These are phyloP conservation scores for Eudasyphora cyanicolor DNA, from an alignment of 2,888 invertebrate species.

Conservation along the genomic window DNA sequence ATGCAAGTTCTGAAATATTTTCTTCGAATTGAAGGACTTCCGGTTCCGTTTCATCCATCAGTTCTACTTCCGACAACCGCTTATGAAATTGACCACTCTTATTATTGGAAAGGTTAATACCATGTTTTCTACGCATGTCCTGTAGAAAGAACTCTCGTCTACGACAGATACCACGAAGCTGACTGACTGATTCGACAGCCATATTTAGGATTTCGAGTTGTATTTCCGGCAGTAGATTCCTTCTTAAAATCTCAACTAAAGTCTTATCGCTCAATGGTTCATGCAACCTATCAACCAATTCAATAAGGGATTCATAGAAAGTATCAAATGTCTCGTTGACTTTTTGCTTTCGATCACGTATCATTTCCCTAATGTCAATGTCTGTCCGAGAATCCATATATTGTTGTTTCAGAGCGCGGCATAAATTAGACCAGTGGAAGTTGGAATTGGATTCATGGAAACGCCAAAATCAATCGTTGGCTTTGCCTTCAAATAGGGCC, in stretches of 20 bases:
- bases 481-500: too few species aligned
- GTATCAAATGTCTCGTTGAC: conserved; percentile 24
- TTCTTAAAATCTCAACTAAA: neutral
- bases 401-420: too few species aligned
- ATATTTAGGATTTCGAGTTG: conserved; percentile 14
- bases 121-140: neutral
- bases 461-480: too few species aligned
- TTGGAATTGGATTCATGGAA: too few species aligned
- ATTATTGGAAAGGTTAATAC: neutral
- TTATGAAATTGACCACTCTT: neutral
- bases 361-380: conserved; percentile 35
- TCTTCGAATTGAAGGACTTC: neutral
- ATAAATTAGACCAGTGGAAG: too few species aligned
- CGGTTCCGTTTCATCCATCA: neutral
- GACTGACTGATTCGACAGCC: neutral
- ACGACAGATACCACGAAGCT: conserved; percentile 29
- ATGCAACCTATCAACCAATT: conserved; percentile 8
- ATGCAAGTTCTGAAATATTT: neutral
- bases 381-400: too few species aligned
- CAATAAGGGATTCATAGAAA: conserved; percentile 28
- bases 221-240: conserved; percentile 8
- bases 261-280: neutral
- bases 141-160: conserved; percentile 27
- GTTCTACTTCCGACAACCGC: neutral
- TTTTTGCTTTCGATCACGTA: conserved; percentile 37